These are phyloP conservation scores for Fulmarus glacialis DNA, from an alignment of 2,113 vertebrate species.

Conservation along the genomic window DNA sequence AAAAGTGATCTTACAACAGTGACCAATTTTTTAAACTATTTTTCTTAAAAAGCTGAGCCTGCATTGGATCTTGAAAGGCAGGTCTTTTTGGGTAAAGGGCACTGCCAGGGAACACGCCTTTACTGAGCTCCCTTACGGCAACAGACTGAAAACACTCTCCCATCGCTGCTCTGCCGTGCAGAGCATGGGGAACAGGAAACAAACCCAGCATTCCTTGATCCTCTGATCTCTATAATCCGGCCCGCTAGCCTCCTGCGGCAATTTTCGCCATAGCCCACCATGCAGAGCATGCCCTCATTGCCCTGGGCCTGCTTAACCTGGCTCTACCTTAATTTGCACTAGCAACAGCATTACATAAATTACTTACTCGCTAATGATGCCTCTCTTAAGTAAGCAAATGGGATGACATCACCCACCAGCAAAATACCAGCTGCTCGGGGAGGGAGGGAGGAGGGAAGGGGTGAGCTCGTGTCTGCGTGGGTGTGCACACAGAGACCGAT, in stretches of 20 bases:
- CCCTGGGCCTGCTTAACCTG: not conserved
- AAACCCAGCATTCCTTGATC: not conserved
- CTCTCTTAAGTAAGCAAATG: constrained; percentile 13
- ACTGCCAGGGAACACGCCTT: not conserved
- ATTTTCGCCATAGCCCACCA: not conserved
- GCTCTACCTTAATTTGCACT: not conserved
- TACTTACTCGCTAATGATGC: not conserved
- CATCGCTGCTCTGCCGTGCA: not conserved
- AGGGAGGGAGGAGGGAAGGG: not conserved
- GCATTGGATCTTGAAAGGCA: not conserved
- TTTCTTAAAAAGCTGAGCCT: not conserved
- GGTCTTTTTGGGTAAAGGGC: not conserved
- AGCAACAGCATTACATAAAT: constrained; percentile 13
- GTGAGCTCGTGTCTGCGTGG: accelerated
- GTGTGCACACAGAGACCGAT: accelerated
- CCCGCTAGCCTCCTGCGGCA: not conserved
- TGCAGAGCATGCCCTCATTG: not conserved
- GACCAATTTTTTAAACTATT: not conserved
- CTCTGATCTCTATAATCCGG: not conserved
- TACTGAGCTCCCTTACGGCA: not conserved
- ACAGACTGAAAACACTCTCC: not conserved
- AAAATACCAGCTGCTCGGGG: not conserved
- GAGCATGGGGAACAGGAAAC: not conserved
- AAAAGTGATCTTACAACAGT: not conserved
- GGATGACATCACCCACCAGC: constrained; percentile 9